These are phyloP conservation scores for Myotis daubentonii DNA, from an alignment of 2,797 vertebrate species.

Conservation along the genomic window DNA sequence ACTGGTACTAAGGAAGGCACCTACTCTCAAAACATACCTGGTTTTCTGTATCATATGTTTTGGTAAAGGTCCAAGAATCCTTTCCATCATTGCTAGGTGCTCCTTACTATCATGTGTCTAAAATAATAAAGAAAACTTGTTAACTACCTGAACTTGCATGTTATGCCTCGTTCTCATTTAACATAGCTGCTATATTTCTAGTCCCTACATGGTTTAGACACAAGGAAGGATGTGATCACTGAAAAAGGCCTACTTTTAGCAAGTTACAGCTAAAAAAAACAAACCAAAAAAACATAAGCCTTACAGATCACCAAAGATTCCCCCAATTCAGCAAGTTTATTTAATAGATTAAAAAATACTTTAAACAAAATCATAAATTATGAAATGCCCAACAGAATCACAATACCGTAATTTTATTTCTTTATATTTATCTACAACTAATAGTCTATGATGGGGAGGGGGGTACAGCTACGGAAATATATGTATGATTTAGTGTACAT, in stretches of 20 bases:
- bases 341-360: background rate
- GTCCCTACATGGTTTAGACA: background rate
- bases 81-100: constrained; percentile 99
- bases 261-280: background rate
- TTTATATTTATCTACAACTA: background rate
- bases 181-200: background rate
- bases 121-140: constrained; percentile 44
- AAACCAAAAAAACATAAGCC: background rate
- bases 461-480: background rate
- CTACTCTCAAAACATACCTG: constrained; percentile 83
- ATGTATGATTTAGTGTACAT: background rate
- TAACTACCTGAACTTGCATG: background rate
- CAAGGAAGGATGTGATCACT: background rate
- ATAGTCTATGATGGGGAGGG: background rate
- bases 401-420: background rate
- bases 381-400: background rate
- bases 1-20: background rate
- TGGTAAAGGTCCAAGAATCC: constrained; percentile 93
- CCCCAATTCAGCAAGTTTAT: background rate
- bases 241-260: background rate
- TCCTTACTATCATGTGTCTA: constrained; percentile 95
- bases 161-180: background rate
- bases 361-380: background rate
- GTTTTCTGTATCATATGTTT: constrained; percentile 91
- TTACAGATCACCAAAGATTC: background rate